Evolutionary conservation across 1,140 invertebrate species (phyloP).

Genomic region (Hesperophylax magnus): DNA sequence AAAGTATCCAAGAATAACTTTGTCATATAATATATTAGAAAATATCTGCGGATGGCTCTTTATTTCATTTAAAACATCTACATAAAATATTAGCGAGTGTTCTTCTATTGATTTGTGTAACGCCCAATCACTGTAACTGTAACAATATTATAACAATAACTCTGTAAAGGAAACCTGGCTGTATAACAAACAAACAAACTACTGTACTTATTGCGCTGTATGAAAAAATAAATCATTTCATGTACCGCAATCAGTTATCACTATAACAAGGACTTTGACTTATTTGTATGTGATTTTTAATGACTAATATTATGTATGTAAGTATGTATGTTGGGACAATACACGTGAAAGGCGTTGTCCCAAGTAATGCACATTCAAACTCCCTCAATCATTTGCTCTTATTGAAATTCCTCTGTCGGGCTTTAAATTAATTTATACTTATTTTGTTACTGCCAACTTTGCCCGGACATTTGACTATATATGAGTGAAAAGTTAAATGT

Average conservation of each 20-base stretch:
- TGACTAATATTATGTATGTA: conserved; percentile 34
- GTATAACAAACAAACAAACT: conserved; percentile 46
- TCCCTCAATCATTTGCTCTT: neutral
- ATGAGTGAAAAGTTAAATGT: conserved; percentile 35
- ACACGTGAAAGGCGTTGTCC: neutral
- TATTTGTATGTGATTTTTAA: conserved; percentile 47
- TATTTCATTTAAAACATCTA: conserved; percentile 52
- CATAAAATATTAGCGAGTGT: conserved; percentile 53
- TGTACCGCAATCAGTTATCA: conserved; percentile 45
- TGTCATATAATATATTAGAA: conserved; percentile 41
- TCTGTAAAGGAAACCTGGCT: conserved; percentile 57
- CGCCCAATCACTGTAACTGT: conserved; percentile 53
- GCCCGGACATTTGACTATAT: neutral
- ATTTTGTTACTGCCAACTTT: neutral
- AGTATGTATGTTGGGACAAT: neutral
- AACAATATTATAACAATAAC: conserved; percentile 54
- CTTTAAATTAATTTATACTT: neutral
- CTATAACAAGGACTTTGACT: conserved; percentile 49
- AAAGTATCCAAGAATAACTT: conserved; percentile 30
- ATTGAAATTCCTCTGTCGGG: neutral
- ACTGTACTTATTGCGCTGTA: conserved; percentile 58
- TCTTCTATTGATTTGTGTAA: conserved; percentile 58
- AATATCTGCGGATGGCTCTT: conserved; percentile 50
- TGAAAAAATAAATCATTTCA: conserved; percentile 57
- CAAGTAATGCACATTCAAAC: neutral